Conservation (phyloP, 2,113 vertebrate genomes). For the Patagioenas fasciata region DNA sequence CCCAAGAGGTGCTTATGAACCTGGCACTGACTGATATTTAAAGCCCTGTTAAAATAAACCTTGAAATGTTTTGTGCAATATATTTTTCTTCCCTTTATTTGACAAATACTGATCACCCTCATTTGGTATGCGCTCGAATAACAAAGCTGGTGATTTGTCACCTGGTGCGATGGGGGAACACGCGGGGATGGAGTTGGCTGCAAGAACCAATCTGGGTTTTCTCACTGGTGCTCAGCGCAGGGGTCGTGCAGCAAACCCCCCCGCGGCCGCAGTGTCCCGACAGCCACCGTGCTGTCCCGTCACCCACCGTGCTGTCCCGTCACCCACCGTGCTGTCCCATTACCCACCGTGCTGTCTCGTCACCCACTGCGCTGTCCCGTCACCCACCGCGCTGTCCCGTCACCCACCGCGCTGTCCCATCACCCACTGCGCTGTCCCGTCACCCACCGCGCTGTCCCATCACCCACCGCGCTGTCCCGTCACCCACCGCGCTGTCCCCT, state of each 20-base stretch:
- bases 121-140: neutral
- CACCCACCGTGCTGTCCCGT: accelerated
- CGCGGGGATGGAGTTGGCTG: neutral
- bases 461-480: too few relatives aligned
- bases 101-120: neutral
- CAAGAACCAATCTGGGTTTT: neutral
- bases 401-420: accelerated
- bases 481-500: accelerated
- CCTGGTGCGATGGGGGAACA: neutral
- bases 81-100: neutral
- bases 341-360: too few relatives aligned
- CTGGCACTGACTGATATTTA: neutral
- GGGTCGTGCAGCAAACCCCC: accelerated
- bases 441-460: neutral
- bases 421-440: too few relatives aligned
- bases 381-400: too few relatives aligned
- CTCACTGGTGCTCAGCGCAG: neutral
- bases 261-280: too few relatives aligned
- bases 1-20: neutral
- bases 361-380: accelerated
- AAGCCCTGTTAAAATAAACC: constrained; percentile 22
- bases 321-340: too few relatives aligned
- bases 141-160: neutral
- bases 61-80: neutral
- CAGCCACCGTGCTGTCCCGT: too few relatives aligned